Evolutionary conservation across 1,140 invertebrate genomes (phyloP).

Genomic region (Euschistus heros): DNA sequence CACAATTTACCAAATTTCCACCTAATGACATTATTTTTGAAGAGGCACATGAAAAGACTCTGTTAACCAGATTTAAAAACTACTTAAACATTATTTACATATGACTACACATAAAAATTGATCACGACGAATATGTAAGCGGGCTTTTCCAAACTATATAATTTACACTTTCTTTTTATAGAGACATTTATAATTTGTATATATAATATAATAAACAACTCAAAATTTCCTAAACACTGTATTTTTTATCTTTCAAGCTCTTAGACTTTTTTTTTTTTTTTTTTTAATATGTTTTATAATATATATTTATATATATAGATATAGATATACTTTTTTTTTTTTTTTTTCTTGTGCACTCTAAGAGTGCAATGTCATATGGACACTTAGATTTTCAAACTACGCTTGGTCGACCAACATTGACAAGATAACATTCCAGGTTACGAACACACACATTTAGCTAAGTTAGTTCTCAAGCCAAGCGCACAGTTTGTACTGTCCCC

Average conservation of each 20-base stretch:
- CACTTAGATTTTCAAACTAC: not conserved
- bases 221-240: conserved; percentile 14
- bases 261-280: not conserved
- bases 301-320: not conserved
- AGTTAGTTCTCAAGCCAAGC: conserved; percentile 2
- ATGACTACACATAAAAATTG: conserved; percentile 9
- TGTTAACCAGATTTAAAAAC: not conserved
- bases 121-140: conserved; percentile 11
- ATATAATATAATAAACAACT: conserved; percentile 16
- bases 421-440: conserved; percentile 11
- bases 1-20: not conserved
- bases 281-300: not conserved
- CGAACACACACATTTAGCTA: conserved; percentile 16
- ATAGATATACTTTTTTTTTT: not conserved
- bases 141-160: conserved; percentile 6
- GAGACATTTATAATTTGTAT: conserved; percentile 8
- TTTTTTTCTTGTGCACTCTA: not conserved
- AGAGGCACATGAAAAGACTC: conserved; percentile 7
- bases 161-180: not conserved
- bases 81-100: conserved; percentile 10
- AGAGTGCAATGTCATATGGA: not conserved
- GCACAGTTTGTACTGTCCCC: conserved; percentile 3
- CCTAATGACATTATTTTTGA: not conserved
- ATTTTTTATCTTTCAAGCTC: not conserved
- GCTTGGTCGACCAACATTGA: conserved; percentile 3